Conservation (phyloP, 2,113 vertebrate genomes). For the Cinclus mexicanus region DNA sequence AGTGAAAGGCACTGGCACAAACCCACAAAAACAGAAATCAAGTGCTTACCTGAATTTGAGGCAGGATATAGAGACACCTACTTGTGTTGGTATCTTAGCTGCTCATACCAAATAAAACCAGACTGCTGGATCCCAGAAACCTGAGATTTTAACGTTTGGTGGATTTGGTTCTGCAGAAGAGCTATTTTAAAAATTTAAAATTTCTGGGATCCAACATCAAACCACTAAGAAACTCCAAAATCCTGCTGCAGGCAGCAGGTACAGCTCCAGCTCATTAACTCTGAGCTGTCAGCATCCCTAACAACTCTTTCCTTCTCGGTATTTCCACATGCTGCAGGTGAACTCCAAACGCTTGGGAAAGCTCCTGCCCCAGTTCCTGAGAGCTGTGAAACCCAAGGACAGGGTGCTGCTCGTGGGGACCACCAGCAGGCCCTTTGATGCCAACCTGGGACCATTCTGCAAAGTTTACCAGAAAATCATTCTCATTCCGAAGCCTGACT, state of each 20-base stretch:
- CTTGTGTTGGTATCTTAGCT: not conserved
- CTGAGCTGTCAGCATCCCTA: not conserved
- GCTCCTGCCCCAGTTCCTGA: constrained; percentile 77
- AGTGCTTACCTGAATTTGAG: not conserved
- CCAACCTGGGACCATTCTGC: constrained; percentile 75
- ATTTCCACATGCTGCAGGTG: constrained; percentile 29
- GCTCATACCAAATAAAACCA: not conserved
- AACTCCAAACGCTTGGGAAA: constrained; percentile 78
- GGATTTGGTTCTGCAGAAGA: too few relatives aligned
- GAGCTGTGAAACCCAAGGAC: constrained; percentile 75
- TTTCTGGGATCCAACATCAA: too few relatives aligned
- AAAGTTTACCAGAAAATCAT: constrained; percentile 83
- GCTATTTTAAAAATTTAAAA: too few relatives aligned
- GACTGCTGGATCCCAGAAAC: too few relatives aligned
- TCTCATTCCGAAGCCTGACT: constrained; percentile 83
- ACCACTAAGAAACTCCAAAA: not conserved
- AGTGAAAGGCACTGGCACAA: not conserved
- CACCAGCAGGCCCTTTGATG: constrained; percentile 76
- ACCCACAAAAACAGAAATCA: not conserved
- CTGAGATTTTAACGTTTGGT: too few relatives aligned
- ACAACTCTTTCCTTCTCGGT: not conserved
- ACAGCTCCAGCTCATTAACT: not conserved
- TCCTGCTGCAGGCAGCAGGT: too few relatives aligned
- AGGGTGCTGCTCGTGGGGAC: constrained; percentile 84
- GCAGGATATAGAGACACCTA: not conserved